Percentiles rank a stretch among this genome's conserved stretches.
phyloP scores from a whole-genome alignment of 2,888 invertebrate species.

The Dugesia japonica region DNA sequence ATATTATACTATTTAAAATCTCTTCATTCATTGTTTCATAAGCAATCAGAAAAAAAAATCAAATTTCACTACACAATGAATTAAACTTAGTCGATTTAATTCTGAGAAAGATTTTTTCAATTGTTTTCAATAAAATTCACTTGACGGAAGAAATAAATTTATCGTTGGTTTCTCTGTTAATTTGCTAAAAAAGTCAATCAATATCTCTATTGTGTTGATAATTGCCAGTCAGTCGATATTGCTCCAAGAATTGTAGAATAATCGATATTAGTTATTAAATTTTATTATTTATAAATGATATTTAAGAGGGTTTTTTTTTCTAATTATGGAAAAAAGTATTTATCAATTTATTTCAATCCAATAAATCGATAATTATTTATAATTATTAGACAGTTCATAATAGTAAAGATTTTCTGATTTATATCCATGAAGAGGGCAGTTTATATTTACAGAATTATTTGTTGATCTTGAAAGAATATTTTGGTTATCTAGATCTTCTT shows the following conservation, averaged over 20 bases:
- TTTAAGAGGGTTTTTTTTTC: too few relatives aligned
- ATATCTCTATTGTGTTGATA: slow-evolving; percentile 5
- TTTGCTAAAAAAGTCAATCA: neutral
- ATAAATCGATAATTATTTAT: slow-evolving; percentile 1
- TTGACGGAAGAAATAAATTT: slow-evolving; percentile 11
- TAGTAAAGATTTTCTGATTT: neutral
- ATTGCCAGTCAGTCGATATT: slow-evolving; percentile 12
- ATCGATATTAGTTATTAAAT: neutral
- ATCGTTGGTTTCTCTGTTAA: neutral
- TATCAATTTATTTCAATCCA: neutral
- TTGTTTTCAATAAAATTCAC: neutral
- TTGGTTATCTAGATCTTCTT: neutral
- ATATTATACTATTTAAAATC: too few relatives aligned
- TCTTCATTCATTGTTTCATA: too few relatives aligned
- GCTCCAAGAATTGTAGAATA: neutral
- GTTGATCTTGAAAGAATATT: neutral
- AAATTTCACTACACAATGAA: neutral
- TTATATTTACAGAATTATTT: neutral
- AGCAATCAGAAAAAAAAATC: too few relatives aligned
- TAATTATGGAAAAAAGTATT: neutral
- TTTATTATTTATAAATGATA: neutral
- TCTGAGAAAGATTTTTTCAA: neutral
- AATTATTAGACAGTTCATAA: slow-evolving; percentile 4
- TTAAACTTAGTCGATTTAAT: neutral
- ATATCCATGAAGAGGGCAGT: slow-evolving; percentile 7